A percentile compares a stretch with the other conserved stretches of the same genome.
These are phyloP conservation scores for Protobothrops flavoviridis DNA, from an alignment of 2,113 vertebrate genomes.

Conservation along the genomic window DNA sequence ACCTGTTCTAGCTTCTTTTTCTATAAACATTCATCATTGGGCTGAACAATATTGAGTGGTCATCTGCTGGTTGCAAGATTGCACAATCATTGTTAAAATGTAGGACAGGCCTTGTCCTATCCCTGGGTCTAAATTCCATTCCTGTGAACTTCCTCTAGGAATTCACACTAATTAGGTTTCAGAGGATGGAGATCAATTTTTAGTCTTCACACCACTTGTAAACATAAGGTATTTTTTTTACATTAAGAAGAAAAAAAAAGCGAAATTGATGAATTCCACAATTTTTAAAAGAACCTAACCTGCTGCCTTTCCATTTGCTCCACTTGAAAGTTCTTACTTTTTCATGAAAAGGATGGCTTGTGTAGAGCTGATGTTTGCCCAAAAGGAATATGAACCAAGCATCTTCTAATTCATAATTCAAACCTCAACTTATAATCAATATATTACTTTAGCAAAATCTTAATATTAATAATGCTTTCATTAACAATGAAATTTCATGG, in stretches of 20 bases:
- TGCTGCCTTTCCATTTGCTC: background rate
- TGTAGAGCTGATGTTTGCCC: background rate
- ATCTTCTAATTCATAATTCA: background rate
- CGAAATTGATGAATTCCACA: background rate
- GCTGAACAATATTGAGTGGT: background rate
- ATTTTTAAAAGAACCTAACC: background rate
- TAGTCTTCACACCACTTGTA: background rate
- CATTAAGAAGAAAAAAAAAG: background rate
- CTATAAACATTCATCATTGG: background rate
- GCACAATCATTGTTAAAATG: background rate
- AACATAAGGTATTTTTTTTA: background rate
- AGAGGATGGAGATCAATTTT: background rate
- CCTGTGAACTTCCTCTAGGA: background rate
- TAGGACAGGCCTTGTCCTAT: background rate
- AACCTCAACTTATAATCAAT: background rate
- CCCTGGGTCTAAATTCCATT: background rate
- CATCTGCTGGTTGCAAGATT: background rate
- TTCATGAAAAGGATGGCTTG: background rate
- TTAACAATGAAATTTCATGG: background rate
- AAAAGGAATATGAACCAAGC: background rate
- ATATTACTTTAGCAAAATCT: background rate
- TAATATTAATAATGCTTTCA: background rate
- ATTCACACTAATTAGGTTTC: background rate
- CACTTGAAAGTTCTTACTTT: background rate
- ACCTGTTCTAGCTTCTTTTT: background rate